phyloP scores from a whole-genome alignment of 1,140 invertebrate species.

The Nephotettix cincticeps region DNA sequence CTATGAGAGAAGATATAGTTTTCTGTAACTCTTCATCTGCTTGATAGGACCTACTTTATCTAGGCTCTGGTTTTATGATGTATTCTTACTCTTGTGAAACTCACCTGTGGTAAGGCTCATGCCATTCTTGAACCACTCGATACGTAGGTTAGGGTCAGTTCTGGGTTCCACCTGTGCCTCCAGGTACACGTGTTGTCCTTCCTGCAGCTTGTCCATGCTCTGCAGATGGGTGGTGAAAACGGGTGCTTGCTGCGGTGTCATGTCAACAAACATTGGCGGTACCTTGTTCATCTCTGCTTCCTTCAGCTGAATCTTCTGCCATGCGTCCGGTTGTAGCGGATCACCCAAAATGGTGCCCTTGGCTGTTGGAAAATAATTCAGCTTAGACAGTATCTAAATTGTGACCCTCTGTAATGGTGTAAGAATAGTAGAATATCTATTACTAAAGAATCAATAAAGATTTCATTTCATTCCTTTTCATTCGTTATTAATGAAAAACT shows the following conservation, averaged over 20 bases:
- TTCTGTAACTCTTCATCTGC: too few species aligned
- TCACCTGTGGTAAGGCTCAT: conserved; percentile 77
- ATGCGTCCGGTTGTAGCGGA: conserved; percentile 80
- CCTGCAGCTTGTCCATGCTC: conserved; percentile 80
- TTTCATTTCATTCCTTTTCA: too few species aligned
- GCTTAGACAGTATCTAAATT: too few species aligned
- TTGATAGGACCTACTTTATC: too few species aligned
- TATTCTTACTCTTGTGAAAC: too few species aligned
- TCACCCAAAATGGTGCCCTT: conserved; percentile 77
- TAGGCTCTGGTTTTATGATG: too few species aligned
- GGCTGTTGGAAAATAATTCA: conserved; percentile 50
- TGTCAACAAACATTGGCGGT: conserved; percentile 80
- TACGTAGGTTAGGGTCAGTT: conserved; percentile 87
- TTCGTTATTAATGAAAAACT: too few species aligned
- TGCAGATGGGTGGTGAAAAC: conserved; percentile 89
- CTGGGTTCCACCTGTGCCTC: conserved; percentile 92
- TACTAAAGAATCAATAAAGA: too few species aligned
- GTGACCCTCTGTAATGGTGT: too few species aligned
- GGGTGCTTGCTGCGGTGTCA: conserved; percentile 78
- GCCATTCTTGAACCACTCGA: conserved; percentile 94
- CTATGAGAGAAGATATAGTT: too few species aligned
- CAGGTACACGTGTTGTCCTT: conserved; percentile 88
- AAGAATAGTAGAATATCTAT: too few species aligned
- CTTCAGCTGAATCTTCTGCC: conserved; percentile 85
- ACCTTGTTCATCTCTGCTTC: conserved; percentile 87